These are phyloP conservation scores for Mesoligia furuncula DNA, from an alignment of 2,888 invertebrate species.

Conservation along the genomic window DNA sequence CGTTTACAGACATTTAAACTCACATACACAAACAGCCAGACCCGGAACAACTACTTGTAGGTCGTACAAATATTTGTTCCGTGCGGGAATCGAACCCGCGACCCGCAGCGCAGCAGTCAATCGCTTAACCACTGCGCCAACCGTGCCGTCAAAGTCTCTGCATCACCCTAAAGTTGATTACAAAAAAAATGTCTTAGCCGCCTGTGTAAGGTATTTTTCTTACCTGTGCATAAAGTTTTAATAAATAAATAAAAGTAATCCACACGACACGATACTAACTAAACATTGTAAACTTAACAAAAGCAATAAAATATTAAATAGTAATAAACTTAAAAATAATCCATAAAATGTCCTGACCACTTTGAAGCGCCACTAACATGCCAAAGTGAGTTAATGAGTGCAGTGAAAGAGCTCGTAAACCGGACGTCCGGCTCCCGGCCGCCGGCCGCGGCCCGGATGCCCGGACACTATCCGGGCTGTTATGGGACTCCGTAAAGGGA, in stretches of 20 bases:
- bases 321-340: slow-evolving; percentile 19
- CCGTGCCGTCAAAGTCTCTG: too few relatives aligned
- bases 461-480: slow-evolving; percentile 18
- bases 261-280: background rate
- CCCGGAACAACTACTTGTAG: too few relatives aligned
- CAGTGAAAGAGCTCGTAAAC: slow-evolving; percentile 52
- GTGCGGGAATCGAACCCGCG: too few relatives aligned
- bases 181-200: background rate
- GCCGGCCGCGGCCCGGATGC: slow-evolving; percentile 9
- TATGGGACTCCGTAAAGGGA: slow-evolving; percentile 24
- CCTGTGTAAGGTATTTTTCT: background rate
- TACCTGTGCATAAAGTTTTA: too few relatives aligned
- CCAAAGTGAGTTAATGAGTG: slow-evolving; percentile 56
- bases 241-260: too few relatives aligned
- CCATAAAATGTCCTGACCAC: slow-evolving; percentile 1
- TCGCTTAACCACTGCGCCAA: too few relatives aligned
- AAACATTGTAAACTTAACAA: slow-evolving; percentile 1
- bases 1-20: too few relatives aligned
- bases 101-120: too few relatives aligned
- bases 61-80: too few relatives aligned
- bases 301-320: background rate
- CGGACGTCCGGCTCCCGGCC: slow-evolving; percentile 52
- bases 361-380: slow-evolving; percentile 33
- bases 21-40: too few relatives aligned
- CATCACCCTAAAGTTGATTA: too few relatives aligned